Percentiles rank a stretch among this genome's conserved stretches.
These are phyloP conservation scores for Crocidura indochinensis DNA, from an alignment of 2,797 vertebrate species.

Conservation along the genomic window DNA sequence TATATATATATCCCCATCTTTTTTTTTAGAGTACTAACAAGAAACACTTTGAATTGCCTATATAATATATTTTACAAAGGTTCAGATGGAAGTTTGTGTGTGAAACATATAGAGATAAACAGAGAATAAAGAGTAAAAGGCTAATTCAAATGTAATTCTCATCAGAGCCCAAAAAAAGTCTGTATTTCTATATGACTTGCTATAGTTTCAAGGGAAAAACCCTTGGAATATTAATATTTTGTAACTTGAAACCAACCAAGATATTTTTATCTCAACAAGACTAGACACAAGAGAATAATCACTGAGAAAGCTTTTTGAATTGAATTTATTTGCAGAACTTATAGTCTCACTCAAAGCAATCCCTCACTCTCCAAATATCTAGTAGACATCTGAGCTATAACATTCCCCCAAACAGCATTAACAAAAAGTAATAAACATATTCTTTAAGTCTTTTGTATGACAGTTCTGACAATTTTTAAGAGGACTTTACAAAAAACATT, in stretches of 20 bases:
- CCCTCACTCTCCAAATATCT: constrained; percentile 70
- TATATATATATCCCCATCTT: not conserved
- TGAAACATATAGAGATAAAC: not conserved
- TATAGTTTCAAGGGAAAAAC: constrained; percentile 49
- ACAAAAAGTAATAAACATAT: constrained; percentile 74
- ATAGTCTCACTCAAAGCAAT: constrained; percentile 76
- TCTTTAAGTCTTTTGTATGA: constrained; percentile 61
- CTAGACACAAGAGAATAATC: constrained; percentile 55
- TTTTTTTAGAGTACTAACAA: not conserved
- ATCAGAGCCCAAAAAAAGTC: constrained; percentile 30
- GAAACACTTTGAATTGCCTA: constrained; percentile 12
- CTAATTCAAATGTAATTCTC: not conserved
- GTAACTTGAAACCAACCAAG: not conserved
- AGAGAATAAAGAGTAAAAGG: not conserved
- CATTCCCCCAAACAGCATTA: constrained; percentile 62
- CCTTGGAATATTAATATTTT: constrained; percentile 51
- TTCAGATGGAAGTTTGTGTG: not conserved
- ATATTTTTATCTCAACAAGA: constrained; percentile 58
- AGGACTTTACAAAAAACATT: constrained; percentile 71
- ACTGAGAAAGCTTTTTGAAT: constrained; percentile 45
- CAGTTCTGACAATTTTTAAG: constrained; percentile 66
- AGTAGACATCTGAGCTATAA: constrained; percentile 69
- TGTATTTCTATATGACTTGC: constrained; percentile 35
- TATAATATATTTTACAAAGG: constrained; percentile 24
- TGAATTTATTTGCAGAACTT: constrained; percentile 73